A percentile compares a stretch with the other conserved stretches of the same genome.
Conservation (phyloP, 2,888 invertebrate species). For the Melikaiella ostensackeni region DNA sequence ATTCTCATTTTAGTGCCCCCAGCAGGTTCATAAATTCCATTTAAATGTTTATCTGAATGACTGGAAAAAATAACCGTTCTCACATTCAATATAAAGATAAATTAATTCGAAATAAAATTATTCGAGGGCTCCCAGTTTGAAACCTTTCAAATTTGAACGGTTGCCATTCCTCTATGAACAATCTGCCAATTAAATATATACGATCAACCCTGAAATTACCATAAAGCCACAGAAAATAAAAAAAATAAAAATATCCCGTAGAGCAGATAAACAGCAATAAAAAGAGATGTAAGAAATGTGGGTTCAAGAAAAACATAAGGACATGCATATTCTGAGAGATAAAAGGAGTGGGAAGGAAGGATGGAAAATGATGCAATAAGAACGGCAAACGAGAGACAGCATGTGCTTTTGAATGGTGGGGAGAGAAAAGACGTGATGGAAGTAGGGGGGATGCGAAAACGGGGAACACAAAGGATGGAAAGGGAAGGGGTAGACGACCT, state of each 20-base stretch:
- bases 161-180: not conserved
- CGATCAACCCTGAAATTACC: not conserved
- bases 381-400: conserved; percentile 43
- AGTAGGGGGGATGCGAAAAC: conserved; percentile 41
- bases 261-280: not conserved
- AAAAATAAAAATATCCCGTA: not conserved
- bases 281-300: not conserved
- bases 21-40: not conserved
- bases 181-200: no score
- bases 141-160: not conserved
- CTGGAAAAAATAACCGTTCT: no score
- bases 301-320: not conserved
- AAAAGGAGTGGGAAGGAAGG: conserved; percentile 18
- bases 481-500: conserved; percentile 67
- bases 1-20: not conserved
- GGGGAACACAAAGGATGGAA: conserved; percentile 41
- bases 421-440: conserved; percentile 28
- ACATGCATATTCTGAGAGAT: not conserved
- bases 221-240: conserved; percentile 1
- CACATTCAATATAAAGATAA: no score
- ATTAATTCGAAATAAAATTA: no score
- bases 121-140: not conserved
- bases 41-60: no score
- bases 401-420: conserved; percentile 37
- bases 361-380: conserved; percentile 35